Evolutionary conservation across 1,140 invertebrate species (phyloP).

Genomic region (Drosophila cardini): DNA sequence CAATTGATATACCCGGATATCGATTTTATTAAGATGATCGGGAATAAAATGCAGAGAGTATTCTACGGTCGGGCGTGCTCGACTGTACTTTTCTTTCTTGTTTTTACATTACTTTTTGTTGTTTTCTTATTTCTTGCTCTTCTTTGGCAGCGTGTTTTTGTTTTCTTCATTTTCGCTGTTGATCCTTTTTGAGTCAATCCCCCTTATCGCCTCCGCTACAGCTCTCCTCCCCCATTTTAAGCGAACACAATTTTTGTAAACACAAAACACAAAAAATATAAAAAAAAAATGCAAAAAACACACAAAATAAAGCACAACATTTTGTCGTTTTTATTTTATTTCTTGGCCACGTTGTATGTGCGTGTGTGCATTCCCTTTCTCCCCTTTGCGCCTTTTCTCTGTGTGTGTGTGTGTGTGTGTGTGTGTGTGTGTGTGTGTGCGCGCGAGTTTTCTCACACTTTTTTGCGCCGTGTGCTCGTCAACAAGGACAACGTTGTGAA

Average conservation of each 20-base stretch:
- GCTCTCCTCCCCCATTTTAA: slow-evolving; percentile 52
- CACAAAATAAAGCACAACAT: slow-evolving; percentile 26
- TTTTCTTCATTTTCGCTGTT: slow-evolving; percentile 16
- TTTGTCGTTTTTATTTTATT: slow-evolving; percentile 75
- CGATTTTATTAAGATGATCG: too few relatives aligned
- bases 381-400: too few relatives aligned
- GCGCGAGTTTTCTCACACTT: slow-evolving; percentile 13
- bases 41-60: too few relatives aligned
- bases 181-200: slow-evolving; percentile 41
- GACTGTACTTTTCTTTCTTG: too few relatives aligned
- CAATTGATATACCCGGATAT: too few relatives aligned
- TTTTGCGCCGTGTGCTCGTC: slow-evolving; percentile 29
- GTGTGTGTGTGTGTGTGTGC: not conserved
- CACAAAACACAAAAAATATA: slow-evolving; percentile 46
- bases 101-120: slow-evolving; percentile 62
- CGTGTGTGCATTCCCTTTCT: not conserved
- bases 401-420: slow-evolving; percentile 14
- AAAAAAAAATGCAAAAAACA: slow-evolving; percentile 23
- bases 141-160: not conserved
- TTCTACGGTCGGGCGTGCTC: too few relatives aligned
- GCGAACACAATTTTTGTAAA: slow-evolving; percentile 58
- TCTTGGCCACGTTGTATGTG: slow-evolving; percentile 34
- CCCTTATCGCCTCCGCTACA: not conserved
- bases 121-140: slow-evolving; percentile 18
- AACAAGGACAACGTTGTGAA: slow-evolving; percentile 21